Evolutionary conservation across 2,113 vertebrate species (phyloP).

Genomic region (Beaufortia kweichowensis): DNA sequence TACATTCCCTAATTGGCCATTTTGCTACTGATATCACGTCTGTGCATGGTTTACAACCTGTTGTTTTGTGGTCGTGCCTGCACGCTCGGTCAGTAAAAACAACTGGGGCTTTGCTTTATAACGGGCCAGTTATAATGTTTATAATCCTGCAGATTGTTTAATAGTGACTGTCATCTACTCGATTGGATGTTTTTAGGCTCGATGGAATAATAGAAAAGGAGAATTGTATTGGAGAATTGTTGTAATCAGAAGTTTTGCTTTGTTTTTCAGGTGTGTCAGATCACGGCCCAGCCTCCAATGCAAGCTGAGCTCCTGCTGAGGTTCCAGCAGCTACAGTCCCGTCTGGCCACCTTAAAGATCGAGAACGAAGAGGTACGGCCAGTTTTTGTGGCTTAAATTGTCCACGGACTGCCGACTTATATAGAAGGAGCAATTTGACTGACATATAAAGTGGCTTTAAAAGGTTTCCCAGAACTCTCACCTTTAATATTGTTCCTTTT

Average conservation of each 20-base stretch:
- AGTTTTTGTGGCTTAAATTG: no score
- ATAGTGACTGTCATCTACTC: neutral
- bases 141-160: neutral
- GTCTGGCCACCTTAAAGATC: constrained; percentile 92
- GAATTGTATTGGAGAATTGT: neutral
- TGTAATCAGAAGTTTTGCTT: constrained; percentile 40
- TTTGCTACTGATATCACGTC: constrained; percentile 57
- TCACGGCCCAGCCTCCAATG: constrained; percentile 91
- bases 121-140: constrained; percentile 11
- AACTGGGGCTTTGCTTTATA: constrained; percentile 45
- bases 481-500: no score
- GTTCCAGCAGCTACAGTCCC: constrained; percentile 95
- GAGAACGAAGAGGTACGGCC: constrained; percentile 94
- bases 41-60: constrained; percentile 49
- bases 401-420: neutral
- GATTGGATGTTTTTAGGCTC: neutral
- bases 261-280: constrained; percentile 85
- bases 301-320: constrained; percentile 92
- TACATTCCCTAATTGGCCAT: constrained; percentile 51
- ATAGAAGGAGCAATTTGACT: neutral
- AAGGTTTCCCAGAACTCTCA: no score
- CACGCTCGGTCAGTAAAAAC: constrained; percentile 37
- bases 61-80: constrained; percentile 45
- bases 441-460: neutral
- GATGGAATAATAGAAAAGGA: neutral